Evolutionary conservation across 2,888 invertebrate genomes (phyloP).

Genomic region (Ceriagrion tenellum): DNA sequence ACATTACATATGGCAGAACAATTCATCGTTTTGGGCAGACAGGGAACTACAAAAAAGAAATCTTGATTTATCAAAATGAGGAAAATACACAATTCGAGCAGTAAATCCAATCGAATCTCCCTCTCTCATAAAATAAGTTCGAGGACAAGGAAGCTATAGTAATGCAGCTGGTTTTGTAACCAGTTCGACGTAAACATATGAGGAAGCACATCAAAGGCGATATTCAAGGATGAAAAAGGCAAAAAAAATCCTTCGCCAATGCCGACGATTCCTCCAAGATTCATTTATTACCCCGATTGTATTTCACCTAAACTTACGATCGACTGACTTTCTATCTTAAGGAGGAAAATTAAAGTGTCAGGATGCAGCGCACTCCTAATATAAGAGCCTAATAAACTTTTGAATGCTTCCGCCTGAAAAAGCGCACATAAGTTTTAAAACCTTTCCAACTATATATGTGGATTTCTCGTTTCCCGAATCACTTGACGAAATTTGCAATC

Average conservation of each 20-base stretch:
- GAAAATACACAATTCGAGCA: too few relatives aligned
- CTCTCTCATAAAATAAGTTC: too few relatives aligned
- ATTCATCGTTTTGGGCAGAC: too few relatives aligned
- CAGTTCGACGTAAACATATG: neutral
- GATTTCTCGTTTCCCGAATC: neutral
- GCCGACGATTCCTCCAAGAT: neutral
- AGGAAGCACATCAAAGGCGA: neutral
- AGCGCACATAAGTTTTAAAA: neutral
- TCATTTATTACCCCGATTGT: neutral
- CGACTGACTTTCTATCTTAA: neutral
- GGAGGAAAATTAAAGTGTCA: neutral
- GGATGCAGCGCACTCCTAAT: neutral
- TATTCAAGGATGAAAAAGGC: neutral
- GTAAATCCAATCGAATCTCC: too few relatives aligned
- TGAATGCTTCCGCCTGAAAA: neutral
- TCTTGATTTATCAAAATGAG: too few relatives aligned
- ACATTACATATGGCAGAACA: too few relatives aligned
- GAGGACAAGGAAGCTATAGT: neutral
- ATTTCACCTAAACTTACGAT: neutral
- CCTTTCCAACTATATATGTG: neutral
- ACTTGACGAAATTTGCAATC: neutral
- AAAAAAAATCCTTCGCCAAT: neutral
- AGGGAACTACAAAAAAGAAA: too few relatives aligned
- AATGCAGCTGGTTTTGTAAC: neutral
- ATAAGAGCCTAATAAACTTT: neutral